These are phyloP conservation scores for Drosophila subpulchrella DNA, from an alignment of 1,140 invertebrate genomes.

Conservation along the genomic window DNA sequence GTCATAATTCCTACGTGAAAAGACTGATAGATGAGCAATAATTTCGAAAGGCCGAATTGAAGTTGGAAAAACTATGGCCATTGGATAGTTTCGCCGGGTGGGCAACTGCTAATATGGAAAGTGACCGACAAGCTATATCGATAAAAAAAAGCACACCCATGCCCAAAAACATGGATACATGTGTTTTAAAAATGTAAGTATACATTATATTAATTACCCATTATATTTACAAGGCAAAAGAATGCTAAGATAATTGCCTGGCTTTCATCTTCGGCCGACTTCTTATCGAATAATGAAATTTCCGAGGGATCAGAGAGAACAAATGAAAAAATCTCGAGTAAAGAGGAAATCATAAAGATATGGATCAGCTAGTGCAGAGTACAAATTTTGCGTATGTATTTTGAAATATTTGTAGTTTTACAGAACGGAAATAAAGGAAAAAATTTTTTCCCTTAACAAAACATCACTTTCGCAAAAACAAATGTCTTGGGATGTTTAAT, in stretches of 20 bases:
- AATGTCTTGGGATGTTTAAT: background rate
- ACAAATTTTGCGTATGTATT: background rate
- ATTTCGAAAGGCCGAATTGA: background rate
- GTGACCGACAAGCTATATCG: constrained; percentile 24
- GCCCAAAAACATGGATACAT: background rate
- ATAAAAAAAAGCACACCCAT: background rate
- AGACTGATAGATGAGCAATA: background rate
- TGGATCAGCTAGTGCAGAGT: constrained; percentile 21
- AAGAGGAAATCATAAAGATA: background rate
- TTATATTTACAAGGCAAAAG: background rate
- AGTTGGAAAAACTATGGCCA: background rate
- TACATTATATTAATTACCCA: constrained; percentile 9
- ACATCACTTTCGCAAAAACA: too few relatives aligned
- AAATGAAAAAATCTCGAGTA: background rate
- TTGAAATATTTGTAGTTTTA: too few relatives aligned
- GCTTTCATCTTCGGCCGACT: constrained; percentile 34
- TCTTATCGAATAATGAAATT: constrained; percentile 8
- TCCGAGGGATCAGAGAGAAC: background rate
- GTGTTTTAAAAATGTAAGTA: constrained; percentile 6
- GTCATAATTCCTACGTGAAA: constrained; percentile 37
- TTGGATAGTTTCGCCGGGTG: constrained; percentile 13
- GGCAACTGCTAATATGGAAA: constrained; percentile 7
- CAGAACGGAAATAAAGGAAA: too few relatives aligned
- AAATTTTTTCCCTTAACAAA: too few relatives aligned
- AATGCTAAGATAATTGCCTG: background rate